Base-by-base conservation (phyloP, 1,140 invertebrate species). In the Temnothorax nylanderi region DNA sequence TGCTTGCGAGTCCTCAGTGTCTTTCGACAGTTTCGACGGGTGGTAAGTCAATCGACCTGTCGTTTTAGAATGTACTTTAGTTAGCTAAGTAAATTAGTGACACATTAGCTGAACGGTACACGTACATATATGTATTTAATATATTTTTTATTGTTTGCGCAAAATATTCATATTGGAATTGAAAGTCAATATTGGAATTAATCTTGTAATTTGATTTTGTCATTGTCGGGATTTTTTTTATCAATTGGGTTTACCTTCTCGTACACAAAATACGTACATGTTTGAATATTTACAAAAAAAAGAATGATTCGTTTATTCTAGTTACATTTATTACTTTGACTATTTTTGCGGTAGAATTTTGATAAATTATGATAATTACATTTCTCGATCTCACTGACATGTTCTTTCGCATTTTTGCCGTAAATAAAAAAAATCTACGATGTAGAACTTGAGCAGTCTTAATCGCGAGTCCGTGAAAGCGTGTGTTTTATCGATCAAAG, bases 11-110 rank as follows among this genome's bases (percentile, higher is more conserved):
- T 85, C 37, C 37, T 65, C 37, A 80, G 51, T 32, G 26, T 49
- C 26, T 69, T 47, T 54, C 84, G 37, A 34, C 51, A 69, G 21
- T 69, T 47, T 54, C 84, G 37, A 34, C 51, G 71, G 21, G 34
- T 60, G 91, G 91, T 91, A 88, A 90, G 89, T 90, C 56, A n/a
- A 49, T 26, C 26, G 26, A 26, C 4, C 18, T 71, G 11, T 44
- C 13, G n/a, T 54, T 32, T 41, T 54, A 7, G 0, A 58, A 21
- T 62, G 47, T n/a, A n/a, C 3, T 81, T 69, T 71, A 47, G 11
- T 47, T 13, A 56, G 4, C 18, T 64, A 64, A 32, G 18, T n/a
- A n/a, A 67, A 64, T 10, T 32, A 34, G 11, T 26, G 60, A 49
- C 6, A 64, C 16, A 10, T 37, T 80, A 67, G 37, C 54, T 21